Conservation (phyloP, 2,113 vertebrate genomes). For the Python bivittatus region DNA sequence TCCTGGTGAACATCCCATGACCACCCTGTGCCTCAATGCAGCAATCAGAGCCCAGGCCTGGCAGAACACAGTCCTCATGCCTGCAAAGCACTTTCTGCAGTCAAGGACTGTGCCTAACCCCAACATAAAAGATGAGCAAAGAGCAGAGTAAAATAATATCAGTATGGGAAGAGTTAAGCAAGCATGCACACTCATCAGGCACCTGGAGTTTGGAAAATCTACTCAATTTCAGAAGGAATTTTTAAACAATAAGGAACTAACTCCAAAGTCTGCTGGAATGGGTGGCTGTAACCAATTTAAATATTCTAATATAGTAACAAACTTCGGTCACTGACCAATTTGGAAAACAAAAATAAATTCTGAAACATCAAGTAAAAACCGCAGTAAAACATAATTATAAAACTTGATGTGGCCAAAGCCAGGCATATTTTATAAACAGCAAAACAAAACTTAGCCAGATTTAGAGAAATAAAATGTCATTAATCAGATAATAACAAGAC, state of each 20-base stretch:
- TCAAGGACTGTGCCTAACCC: too few relatives aligned
- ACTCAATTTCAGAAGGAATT: background rate
- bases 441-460: background rate
- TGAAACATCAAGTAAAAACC: background rate
- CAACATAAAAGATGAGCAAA: too few relatives aligned
- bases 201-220: background rate
- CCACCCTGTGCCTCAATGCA: too few relatives aligned
- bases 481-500: background rate
- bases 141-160: background rate
- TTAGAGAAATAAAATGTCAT: background rate
- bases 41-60: too few relatives aligned
- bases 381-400: background rate
- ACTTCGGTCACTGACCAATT: background rate
- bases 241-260: background rate
- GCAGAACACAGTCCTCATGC: too few relatives aligned
- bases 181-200: background rate
- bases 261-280: background rate
- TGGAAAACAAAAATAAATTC: background rate
- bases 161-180: background rate
- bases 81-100: too few relatives aligned
- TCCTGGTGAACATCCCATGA: too few relatives aligned
- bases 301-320: background rate
- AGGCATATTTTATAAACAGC: background rate
- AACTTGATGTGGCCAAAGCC: background rate
- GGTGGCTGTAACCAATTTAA: background rate